These are phyloP conservation scores for Teleogryllus occipitalis DNA, from an alignment of 1,140 invertebrate species.

Conservation along the genomic window DNA sequence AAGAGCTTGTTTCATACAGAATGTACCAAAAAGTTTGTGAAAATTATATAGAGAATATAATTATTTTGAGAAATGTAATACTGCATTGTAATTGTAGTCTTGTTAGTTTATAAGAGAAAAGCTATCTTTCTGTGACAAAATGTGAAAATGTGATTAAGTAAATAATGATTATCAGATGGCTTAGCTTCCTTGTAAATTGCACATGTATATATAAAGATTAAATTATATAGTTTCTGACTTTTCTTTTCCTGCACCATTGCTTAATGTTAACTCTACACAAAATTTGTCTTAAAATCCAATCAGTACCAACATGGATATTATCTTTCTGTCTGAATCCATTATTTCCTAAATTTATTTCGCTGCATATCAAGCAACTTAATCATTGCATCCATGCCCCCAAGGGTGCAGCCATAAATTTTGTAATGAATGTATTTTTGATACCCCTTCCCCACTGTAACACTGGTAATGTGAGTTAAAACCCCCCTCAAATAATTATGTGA, in stretches of 20 bases:
- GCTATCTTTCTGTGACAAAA: conserved; percentile 2
- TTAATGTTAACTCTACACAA: no score
- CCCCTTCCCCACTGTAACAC: no score
- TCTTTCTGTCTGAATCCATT: no score
- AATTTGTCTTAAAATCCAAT: no score
- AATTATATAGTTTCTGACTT: conserved; percentile 13
- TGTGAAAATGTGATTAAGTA: conserved; percentile 1
- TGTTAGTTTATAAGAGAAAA: neutral
- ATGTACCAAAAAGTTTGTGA: conserved; percentile 13
- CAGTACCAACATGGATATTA: no score
- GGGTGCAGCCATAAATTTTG: no score
- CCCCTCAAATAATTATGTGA: no score
- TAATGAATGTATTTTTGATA: no score
- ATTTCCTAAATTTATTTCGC: no score
- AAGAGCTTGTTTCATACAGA: conserved; percentile 7
- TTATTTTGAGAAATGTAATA: neutral
- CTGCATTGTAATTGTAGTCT: neutral
- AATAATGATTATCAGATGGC: conserved; percentile 10
- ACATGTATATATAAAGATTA: conserved; percentile 20
- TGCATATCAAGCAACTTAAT: no score
- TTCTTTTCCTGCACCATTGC: neutral
- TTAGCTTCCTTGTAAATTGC: conserved; percentile 19
- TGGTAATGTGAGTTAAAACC: no score
- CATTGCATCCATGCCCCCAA: no score
- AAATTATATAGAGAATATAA: neutral